A percentile compares a stretch with the other conserved stretches of the same genome.
phyloP scores from a whole-genome alignment of 2,888 invertebrate genomes.

The Panorpa germanica region DNA sequence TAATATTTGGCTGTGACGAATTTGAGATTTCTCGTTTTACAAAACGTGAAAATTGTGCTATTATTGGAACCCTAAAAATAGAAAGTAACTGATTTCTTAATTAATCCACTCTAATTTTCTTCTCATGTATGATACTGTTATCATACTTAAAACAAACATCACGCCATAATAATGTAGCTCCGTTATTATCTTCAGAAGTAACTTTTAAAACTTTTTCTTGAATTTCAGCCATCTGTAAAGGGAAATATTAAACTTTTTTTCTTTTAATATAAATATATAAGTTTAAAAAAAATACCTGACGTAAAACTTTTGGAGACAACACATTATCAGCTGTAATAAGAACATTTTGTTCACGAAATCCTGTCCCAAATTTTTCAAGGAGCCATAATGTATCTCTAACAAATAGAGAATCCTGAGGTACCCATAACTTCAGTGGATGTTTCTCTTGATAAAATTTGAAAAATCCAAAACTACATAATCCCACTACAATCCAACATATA shows the following conservation, averaged over 20 bases:
- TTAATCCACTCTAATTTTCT: conserved; percentile 19
- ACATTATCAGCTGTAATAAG: conserved; percentile 47
- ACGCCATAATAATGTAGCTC: conserved; percentile 11
- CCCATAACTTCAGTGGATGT: conserved; percentile 58
- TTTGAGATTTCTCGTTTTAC: background rate
- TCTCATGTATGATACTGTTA: too few species aligned
- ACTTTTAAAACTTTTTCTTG: conserved; percentile 28
- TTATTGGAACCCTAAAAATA: conserved; percentile 19
- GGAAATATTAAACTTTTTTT: too few species aligned
- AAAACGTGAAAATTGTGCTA: conserved; percentile 12
- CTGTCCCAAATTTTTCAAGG: conserved; percentile 41
- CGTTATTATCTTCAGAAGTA: conserved; percentile 19
- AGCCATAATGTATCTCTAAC: conserved; percentile 52
- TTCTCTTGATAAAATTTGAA: conserved; percentile 49
- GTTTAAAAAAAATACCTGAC: conserved; percentile 20
- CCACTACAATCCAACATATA: conserved; percentile 32
- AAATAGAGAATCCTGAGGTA: conserved; percentile 51
- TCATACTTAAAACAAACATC: conserved; percentile 14
- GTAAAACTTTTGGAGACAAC: conserved; percentile 36
- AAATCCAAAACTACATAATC: conserved; percentile 38
- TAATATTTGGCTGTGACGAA: too few species aligned
- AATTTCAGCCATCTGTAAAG: conserved; percentile 28
- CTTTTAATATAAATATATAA: too few species aligned
- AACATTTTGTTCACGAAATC: conserved; percentile 37
- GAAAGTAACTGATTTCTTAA: conserved; percentile 16